Evolutionary conservation across 2,113 vertebrate genomes (phyloP).

Genomic region (Ptilorrhoa leucosticta): DNA sequence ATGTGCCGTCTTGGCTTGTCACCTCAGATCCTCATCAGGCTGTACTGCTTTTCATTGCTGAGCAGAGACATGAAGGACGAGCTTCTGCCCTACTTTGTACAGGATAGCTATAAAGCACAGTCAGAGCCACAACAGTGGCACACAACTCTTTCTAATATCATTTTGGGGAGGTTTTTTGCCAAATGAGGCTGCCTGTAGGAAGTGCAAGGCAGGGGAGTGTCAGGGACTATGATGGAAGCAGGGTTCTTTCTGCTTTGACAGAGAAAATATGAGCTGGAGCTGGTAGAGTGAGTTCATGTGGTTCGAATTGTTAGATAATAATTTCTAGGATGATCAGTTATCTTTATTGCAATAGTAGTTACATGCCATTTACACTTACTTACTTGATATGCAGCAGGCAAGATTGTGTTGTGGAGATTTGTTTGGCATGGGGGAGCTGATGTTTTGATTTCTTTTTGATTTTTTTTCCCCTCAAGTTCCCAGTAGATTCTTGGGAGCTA

Average conservation of each 20-base stretch:
- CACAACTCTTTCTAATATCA: fast-evolving
- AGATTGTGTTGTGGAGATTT: fast-evolving
- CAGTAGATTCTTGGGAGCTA: neutral
- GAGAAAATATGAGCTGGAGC: neutral
- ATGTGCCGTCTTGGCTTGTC: neutral
- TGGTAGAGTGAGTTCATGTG: neutral
- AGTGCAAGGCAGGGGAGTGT: neutral
- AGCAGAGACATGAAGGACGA: neutral
- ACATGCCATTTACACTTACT: neutral
- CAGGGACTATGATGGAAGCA: neutral
- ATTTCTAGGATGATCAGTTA: neutral
- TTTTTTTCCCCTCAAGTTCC: neutral
- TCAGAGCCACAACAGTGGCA: neutral
- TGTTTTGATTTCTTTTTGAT: neutral
- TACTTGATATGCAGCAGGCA: neutral
- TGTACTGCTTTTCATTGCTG: neutral
- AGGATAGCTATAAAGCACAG: neutral
- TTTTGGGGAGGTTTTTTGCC: neutral
- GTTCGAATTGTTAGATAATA: neutral
- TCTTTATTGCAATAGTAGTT: neutral
- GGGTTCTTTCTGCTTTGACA: neutral
- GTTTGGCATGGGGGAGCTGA: too few species aligned
- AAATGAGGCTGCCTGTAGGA: neutral
- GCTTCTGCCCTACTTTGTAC: neutral
- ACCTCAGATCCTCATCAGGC: neutral